Evolutionary conservation across 1,140 invertebrate genomes (phyloP).

Genomic region (Battus philenor): DNA sequence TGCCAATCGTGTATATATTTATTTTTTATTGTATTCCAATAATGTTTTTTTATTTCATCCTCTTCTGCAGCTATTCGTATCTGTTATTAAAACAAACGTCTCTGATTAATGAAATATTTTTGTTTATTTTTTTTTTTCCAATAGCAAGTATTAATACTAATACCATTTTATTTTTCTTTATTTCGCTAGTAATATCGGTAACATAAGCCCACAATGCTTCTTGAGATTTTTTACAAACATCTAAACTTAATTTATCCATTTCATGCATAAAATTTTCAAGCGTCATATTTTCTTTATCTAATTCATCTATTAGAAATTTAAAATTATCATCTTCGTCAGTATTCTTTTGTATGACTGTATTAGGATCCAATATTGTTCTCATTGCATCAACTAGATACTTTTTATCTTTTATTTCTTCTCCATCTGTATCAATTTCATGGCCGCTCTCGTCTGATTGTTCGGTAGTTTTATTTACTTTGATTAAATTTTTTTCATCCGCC

Average conservation of each 20-base stretch:
- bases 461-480: slow-evolving; percentile 41
- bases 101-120: background rate
- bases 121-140: background rate
- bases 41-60: slow-evolving; percentile 64
- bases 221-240: slow-evolving; percentile 64
- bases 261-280: slow-evolving; percentile 55
- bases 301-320: slow-evolving; percentile 47
- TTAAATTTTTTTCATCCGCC: slow-evolving; percentile 47
- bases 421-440: slow-evolving; percentile 50
- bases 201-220: slow-evolving; percentile 62
- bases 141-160: slow-evolving; percentile 3
- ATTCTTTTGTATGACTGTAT: slow-evolving; percentile 39
- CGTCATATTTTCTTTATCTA: slow-evolving; percentile 50
- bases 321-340: slow-evolving; percentile 45
- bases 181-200: slow-evolving; percentile 53
- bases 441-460: slow-evolving; percentile 58
- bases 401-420: slow-evolving; percentile 50
- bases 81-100: slow-evolving; percentile 29
- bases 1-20: slow-evolving; percentile 47
- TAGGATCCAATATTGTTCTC: slow-evolving; percentile 53
- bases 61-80: slow-evolving; percentile 58
- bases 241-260: slow-evolving; percentile 63
- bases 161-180: slow-evolving; percentile 66
- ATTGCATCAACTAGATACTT: slow-evolving; percentile 60
- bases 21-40: slow-evolving; percentile 60